These are phyloP conservation scores for Napeogenes sylphis DNA, from an alignment of 2,888 invertebrate genomes.

Conservation along the genomic window DNA sequence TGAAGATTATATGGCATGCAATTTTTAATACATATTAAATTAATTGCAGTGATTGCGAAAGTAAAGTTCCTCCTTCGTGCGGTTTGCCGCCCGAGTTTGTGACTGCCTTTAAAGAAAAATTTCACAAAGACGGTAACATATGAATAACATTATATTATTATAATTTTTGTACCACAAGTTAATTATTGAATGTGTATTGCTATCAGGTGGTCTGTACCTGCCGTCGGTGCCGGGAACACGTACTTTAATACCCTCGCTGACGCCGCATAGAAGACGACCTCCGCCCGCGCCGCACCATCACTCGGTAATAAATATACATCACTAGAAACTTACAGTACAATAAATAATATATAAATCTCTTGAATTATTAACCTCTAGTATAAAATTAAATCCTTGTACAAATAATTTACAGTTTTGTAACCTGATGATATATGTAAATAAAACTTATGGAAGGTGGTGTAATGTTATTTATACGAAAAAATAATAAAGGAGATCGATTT, in stretches of 20 bases:
- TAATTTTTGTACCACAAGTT: no score
- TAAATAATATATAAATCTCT: not conserved
- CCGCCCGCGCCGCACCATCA: constrained; percentile 68
- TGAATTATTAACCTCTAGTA: no score
- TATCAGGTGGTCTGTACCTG: constrained; percentile 32
- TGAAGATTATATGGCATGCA: no score
- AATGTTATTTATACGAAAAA: no score
- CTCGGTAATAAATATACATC: constrained; percentile 31
- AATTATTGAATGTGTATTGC: not conserved
- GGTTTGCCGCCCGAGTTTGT: constrained; percentile 92
- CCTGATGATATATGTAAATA: no score
- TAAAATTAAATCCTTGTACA: no score
- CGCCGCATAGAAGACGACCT: constrained; percentile 67
- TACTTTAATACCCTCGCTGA: constrained; percentile 49
- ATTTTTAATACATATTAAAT: not conserved
- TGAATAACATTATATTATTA: not conserved
- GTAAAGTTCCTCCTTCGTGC: constrained; percentile 94
- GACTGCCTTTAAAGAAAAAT: constrained; percentile 86
- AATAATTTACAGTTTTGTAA: no score
- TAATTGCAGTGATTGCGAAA: constrained; percentile 85
- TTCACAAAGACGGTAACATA: constrained; percentile 79
- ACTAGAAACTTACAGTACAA: not conserved
- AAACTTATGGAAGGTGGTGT: no score
- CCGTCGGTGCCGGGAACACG: constrained; percentile 34
- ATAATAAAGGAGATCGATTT: no score